Evolutionary conservation across 2,888 invertebrate genomes (phyloP), one percentile per base, ranked within the genome.

Genomic region (Ferrisia virgata): DNA sequence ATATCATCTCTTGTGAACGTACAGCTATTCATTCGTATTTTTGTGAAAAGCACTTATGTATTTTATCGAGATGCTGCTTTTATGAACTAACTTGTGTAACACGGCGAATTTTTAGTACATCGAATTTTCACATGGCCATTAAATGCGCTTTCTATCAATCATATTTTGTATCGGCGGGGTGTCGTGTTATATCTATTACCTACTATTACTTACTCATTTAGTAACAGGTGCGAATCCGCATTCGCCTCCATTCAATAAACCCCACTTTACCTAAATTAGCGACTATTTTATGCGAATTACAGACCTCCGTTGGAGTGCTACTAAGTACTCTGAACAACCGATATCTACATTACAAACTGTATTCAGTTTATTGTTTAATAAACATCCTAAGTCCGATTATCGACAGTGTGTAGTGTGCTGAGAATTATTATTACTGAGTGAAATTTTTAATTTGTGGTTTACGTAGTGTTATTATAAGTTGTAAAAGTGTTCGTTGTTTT

Each of bases 251-350:
- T 64, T 64, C 25, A 6, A 15, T 28, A 11, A 25, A 72, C 72
- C 72, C 72, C 72, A 72, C 72, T 33, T 72, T 72, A 33, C 11
- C 33, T 33, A 33, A 72, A 72, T 72, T 33, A 72, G 33, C 72
- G 72, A 33, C 11, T 33, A 36, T 72, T 33, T 25, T 18, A 72
- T 18, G 72, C 72, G 33, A 72, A 72, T 72, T 31, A 72, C n/a
- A 72, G 72, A 72, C 22, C 72, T 33, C 72, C 25, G n/a, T n/a
- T n/a, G 33, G 72, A 72, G 33, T 72, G n/a, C 72, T 72, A n/a
- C 33, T n/a, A 72, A 72, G n/a, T 33, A n/a, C n/a, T n/a, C n/a
- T n/a, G n/a, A n/a, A n/a, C n/a, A n/a, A n/a, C n/a, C n/a, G 33
- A 8, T 18, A 22, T 4, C 25, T 15, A 72, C n/a, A 28, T 33